These are phyloP conservation scores for Ostrea denselamellosa DNA, from an alignment of 1,140 invertebrate genomes.

Conservation along the genomic window DNA sequence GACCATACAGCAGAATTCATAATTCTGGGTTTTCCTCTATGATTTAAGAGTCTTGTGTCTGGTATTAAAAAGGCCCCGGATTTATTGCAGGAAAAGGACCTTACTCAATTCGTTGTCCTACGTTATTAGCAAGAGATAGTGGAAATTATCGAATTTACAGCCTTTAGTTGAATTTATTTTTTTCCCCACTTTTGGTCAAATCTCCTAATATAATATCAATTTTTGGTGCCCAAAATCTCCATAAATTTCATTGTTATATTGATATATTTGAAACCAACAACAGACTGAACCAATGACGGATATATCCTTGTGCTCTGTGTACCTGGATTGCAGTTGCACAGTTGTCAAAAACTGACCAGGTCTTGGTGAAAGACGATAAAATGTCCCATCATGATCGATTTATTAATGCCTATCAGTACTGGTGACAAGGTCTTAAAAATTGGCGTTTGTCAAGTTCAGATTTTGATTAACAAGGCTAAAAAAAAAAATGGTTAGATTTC, in stretches of 20 bases:
- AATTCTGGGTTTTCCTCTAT: slow-evolving; percentile 36
- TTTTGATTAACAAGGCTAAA: background rate
- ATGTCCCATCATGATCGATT: slow-evolving; percentile 20
- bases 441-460: background rate
- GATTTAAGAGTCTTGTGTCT: slow-evolving; percentile 18
- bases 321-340: background rate
- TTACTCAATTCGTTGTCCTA: slow-evolving; percentile 23
- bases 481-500: background rate
- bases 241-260: too few species aligned
- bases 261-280: too few species aligned
- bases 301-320: background rate
- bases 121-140: slow-evolving; percentile 35
- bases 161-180: slow-evolving; percentile 12
- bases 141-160: slow-evolving; percentile 33
- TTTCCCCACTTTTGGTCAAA: background rate
- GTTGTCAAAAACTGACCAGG: background rate
- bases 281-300: background rate
- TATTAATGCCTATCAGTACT: background rate
- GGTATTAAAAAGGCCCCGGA: slow-evolving; percentile 36
- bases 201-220: too few species aligned
- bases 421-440: slow-evolving; percentile 15
- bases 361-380: background rate
- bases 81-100: slow-evolving; percentile 9
- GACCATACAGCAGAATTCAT: slow-evolving; percentile 39
- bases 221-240: too few species aligned